Base-by-base conservation (phyloP, 2,888 invertebrate species). In the Zaprionus bogoriensis region DNA sequence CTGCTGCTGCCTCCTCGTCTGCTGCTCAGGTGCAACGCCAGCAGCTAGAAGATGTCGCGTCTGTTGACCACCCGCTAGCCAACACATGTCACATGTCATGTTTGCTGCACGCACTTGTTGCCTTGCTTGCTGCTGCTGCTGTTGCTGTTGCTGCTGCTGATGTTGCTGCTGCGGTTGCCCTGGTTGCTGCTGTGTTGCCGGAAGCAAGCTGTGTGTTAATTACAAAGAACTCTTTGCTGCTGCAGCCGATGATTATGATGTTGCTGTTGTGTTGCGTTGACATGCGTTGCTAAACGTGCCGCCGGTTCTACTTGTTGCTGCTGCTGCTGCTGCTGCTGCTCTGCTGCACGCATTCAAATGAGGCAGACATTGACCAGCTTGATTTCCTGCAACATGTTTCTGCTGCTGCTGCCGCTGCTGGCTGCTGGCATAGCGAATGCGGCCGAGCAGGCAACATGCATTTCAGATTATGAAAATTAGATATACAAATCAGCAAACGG, bases 281-380 rank as follows among this genome's bases (percentile, higher is more conserved):
- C 88, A 88, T 88, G 88, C 88, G 87, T 87, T 87, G 79, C 88
- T 82, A 88, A 88, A 87, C 84, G 85, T 79, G 86, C 84, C 87
- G 83, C 74, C 86, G 72, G 73, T 74, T 72, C 57, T 69, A 38
- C 45, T 53, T 41, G 58, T 54, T 59, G 42, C 19, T 44, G 55
- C 41, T 51, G 28, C 23, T 30, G 41, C 41, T 55, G 67, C 50
- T 65, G 55, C 17, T 9, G 25, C 14, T 38, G 51, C 14, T 44
- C 23, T 46, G 62, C 19, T 61, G 66, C 74, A 80, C 75, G 83
- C 87, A 87, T 86, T 87, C 70, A 83, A 82, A 84, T 80, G 81
- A 77, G 72, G 50, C 76, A 57, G 63, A 55, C 51, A 55, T 76
- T 80, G 84, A 86, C 79, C 86, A 85, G 83, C 80, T 86, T 88